Percentiles rank a stretch among this genome's conserved stretches.
Conservation (phyloP, 2,888 invertebrate species). For the Caenorhabditis becei region DNA sequence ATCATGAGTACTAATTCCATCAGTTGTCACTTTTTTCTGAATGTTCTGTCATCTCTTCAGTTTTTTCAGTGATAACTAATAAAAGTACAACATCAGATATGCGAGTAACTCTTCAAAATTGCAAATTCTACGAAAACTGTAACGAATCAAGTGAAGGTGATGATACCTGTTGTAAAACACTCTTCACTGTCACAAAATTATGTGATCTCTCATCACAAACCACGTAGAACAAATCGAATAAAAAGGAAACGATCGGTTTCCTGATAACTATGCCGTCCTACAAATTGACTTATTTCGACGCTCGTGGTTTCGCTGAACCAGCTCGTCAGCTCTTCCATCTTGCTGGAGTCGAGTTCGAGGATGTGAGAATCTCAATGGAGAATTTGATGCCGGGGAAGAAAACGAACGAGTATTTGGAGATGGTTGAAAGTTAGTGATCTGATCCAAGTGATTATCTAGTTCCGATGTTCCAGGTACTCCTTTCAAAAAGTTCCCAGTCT, state of each 20-base stretch:
- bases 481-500: constrained; percentile 49
- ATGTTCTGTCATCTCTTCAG: no score
- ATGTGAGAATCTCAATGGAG: constrained; percentile 37
- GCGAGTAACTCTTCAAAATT: no score
- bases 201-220: no score
- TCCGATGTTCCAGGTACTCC: not conserved
- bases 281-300: constrained; percentile 65
- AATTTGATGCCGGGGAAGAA: no score
- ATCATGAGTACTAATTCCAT: constrained; percentile 34
- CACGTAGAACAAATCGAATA: no score
- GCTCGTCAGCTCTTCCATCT: constrained; percentile 55
- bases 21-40: no score
- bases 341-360: constrained; percentile 57
- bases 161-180: no score
- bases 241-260: not conserved
- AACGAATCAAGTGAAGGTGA: no score
- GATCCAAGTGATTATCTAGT: not conserved
- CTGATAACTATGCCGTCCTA: constrained; percentile 53
- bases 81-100: no score
- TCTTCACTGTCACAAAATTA: no score
- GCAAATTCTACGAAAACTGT: no score
- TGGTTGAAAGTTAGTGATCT: constrained; percentile 21
- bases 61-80: no score
- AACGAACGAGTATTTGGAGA: constrained; percentile 7
- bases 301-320: constrained; percentile 32